Percentiles rank a stretch among this genome's conserved stretches.
phyloP scores from a whole-genome alignment of 2,797 vertebrate species.

The Sebastes steindachneri region DNA sequence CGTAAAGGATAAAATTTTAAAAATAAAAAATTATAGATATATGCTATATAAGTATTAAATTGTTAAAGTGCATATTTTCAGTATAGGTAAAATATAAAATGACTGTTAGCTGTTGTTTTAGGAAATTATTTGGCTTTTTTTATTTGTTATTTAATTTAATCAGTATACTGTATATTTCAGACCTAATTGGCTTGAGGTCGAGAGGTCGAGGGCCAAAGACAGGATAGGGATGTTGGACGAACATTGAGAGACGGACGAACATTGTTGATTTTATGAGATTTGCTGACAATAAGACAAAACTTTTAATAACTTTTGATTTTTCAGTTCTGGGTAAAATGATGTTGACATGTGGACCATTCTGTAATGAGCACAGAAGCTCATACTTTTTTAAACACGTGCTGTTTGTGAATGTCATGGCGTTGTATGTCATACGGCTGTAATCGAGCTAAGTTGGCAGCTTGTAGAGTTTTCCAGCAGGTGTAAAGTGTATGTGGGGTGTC shows the following conservation, averaged over 20 bases:
- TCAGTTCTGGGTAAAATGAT: slow-evolving; percentile 14
- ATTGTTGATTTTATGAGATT: not conserved
- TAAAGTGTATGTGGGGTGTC: not conserved
- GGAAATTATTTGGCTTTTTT: not conserved
- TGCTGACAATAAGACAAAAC: not conserved
- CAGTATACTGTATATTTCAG: not conserved
- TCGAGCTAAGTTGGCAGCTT: not conserved
- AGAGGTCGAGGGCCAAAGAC: not conserved
- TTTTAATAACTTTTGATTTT: not conserved
- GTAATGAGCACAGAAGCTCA: slow-evolving; percentile 2
- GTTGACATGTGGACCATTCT: slow-evolving; percentile 68
- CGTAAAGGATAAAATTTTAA: fast-evolving
- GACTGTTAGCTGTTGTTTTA: not conserved
- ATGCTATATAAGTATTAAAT: not conserved
- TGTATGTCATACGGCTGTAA: slow-evolving; percentile 7
- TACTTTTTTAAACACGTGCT: not conserved
- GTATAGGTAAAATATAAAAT: not conserved
- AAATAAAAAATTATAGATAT: not conserved
- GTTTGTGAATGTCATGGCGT: slow-evolving; percentile 1
- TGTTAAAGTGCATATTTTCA: not conserved
- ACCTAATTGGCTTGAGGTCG: not conserved
- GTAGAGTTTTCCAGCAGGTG: not conserved
- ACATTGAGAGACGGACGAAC: not conserved
- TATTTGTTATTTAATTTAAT: not conserved
- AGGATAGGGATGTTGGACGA: not conserved